Base-by-base conservation (phyloP, 2,888 invertebrate species). In the Gymnosoma rotundatum region DNA sequence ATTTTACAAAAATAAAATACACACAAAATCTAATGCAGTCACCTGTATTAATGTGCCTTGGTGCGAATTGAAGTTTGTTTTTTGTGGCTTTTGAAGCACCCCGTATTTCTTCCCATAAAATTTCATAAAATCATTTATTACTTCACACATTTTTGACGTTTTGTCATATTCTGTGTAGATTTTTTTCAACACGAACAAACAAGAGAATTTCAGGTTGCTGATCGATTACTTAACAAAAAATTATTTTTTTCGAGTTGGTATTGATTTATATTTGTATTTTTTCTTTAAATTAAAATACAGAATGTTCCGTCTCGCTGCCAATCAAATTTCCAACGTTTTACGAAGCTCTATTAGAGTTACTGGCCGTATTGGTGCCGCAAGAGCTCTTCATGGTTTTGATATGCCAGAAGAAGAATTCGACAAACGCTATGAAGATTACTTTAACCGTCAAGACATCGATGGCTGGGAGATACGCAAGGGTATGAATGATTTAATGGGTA, bases 391-490 rank as follows among this genome's bases (percentile, higher is more conserved):
- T 88, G 93, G 92, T 14, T 91, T 93, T 56, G 93, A 94, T 32
- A 97, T 97, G 92, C 94, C 96, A 52, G 97, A 97, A 86, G 97
- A 96, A 89, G 96, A 97, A 90, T 97, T 98, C 92, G 97, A 98
- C 92, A 93, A 94, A 88, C 95, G 95, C 93, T 98, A 96, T 91
- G 96, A 95, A 90, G 94, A 94, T 58, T 98, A 94, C 93, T 98
- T 98, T 93, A 96, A 95, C 92, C 95, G 97, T 83, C 93, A 94
- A 83, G 97, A 98, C 89, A 97, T 98, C 91, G 98, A 98, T 92
- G 96, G 96, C 72, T 99, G 98, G 99, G 98, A 98, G 93, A 94
- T 98, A 88, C 96, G 98, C 83, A 97, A 97, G 91, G 98, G 95
- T 6, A 96, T 98, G 95, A 97, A 96, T 89, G 97, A 97, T 91